Evolutionary conservation across 2,888 invertebrate species (phyloP).

Genomic region (Leuctra nigra): DNA sequence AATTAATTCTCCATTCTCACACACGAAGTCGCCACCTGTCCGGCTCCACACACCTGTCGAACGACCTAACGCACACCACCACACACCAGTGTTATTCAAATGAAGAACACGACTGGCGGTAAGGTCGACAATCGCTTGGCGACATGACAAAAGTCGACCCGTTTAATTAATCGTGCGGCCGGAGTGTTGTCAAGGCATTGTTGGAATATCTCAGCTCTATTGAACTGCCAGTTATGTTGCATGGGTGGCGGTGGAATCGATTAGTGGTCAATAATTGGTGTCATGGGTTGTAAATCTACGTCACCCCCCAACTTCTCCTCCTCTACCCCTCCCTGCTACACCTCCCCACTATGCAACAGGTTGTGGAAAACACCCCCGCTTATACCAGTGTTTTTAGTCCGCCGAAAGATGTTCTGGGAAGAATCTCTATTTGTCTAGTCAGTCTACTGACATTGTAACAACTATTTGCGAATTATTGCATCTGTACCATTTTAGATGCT

Average conservation of each 20-base stretch:
- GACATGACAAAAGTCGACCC: not conserved
- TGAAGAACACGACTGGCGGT: not conserved
- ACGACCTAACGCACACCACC: not conserved
- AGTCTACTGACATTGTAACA: too few relatives aligned
- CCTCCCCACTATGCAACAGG: slow-evolving; percentile 20
- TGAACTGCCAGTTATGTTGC: slow-evolving; percentile 1
- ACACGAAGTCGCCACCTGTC: not conserved
- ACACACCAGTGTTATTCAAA: not conserved
- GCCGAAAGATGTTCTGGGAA: too few relatives aligned
- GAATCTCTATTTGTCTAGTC: too few relatives aligned
- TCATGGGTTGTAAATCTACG: slow-evolving; percentile 16
- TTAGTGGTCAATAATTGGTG: slow-evolving; percentile 29
- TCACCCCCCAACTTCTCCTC: not conserved
- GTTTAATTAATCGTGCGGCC: not conserved
- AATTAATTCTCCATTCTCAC: too few relatives aligned
- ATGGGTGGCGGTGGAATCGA: slow-evolving; percentile 22
- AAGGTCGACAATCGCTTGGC: not conserved
- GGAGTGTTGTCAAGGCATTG: not conserved
- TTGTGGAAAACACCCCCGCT: slow-evolving; percentile 18
- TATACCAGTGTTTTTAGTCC: too few relatives aligned
- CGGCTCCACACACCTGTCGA: not conserved
- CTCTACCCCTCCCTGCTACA: slow-evolving; percentile 17
- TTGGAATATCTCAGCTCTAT: not conserved
- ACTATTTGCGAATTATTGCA: too few relatives aligned
- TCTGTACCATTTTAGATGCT: too few relatives aligned